A percentile compares a stretch with the other conserved stretches of the same genome.
Conservation (phyloP, 2,888 invertebrate genomes). For the Pecten maximus region DNA sequence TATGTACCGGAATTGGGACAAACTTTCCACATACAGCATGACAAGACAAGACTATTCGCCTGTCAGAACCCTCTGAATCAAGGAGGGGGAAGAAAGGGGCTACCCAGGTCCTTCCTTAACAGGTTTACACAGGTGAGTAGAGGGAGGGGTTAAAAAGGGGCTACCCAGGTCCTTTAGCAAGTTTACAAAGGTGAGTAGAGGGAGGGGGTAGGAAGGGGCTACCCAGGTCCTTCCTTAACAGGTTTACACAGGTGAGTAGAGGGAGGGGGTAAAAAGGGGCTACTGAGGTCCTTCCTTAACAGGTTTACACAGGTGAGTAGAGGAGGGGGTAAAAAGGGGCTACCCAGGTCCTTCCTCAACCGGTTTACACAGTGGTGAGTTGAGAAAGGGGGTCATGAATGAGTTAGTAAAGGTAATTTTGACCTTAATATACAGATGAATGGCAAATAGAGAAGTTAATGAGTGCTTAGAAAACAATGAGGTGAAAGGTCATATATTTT, state of each 20-base stretch:
- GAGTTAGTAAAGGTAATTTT: too few relatives aligned
- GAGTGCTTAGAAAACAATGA: too few relatives aligned
- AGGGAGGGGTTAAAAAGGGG: slow-evolving; percentile 90
- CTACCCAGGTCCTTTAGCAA: slow-evolving; percentile 98
- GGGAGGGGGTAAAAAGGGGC: slow-evolving; percentile 96
- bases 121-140: slow-evolving; percentile 88
- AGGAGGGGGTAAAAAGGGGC: slow-evolving; percentile 96
- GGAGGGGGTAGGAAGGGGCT: slow-evolving; percentile 97
- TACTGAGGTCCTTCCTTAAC: slow-evolving; percentile 98
- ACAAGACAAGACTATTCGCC: slow-evolving; percentile 94
- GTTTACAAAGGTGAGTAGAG: slow-evolving; percentile 89
- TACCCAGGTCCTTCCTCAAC: slow-evolving; percentile 98
- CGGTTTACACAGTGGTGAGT: slow-evolving; percentile 89
- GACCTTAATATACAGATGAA: too few relatives aligned
- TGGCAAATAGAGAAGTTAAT: too few relatives aligned
- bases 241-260: slow-evolving; percentile 91
- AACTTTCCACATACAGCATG: slow-evolving; percentile 89
- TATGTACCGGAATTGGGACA: slow-evolving; percentile 96
- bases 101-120: slow-evolving; percentile 98
- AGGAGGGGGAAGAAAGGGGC: slow-evolving; percentile 96
- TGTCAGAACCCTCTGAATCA: slow-evolving; percentile 98
- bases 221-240: slow-evolving; percentile 97
- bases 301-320: slow-evolving; percentile 88
- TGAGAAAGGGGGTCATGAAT: not conserved
- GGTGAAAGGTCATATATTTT: too few relatives aligned